A percentile compares a stretch with the other conserved stretches of the same genome.
These are phyloP conservation scores for Theropithecus gelada DNA, from an alignment of 2,113 vertebrate genomes.

Conservation along the genomic window DNA sequence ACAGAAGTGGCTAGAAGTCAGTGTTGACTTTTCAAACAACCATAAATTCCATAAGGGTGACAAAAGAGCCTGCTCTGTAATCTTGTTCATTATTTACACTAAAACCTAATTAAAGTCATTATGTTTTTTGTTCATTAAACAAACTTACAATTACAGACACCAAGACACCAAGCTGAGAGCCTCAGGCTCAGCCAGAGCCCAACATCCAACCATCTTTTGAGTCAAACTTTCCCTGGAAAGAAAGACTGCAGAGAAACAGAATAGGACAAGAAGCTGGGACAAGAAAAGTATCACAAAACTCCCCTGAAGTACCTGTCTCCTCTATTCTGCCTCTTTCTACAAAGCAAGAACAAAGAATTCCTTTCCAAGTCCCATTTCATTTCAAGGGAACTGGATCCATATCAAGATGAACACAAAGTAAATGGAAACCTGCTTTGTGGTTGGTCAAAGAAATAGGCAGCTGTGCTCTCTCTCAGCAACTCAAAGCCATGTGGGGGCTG, in stretches of 20 bases:
- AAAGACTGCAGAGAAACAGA: not conserved
- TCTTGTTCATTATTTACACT: conserved; percentile 80
- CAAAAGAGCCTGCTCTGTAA: conserved; percentile 73
- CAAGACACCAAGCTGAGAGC: not conserved
- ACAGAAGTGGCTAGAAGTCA: conserved; percentile 58
- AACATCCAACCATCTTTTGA: not conserved
- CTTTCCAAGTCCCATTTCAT: not conserved
- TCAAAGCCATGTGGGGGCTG: not conserved
- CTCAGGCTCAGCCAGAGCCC: not conserved
- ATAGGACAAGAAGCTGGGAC: not conserved
- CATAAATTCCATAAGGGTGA: conserved; percentile 73
- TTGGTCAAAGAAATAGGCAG: not conserved
- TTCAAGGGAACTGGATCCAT: not conserved
- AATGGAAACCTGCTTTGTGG: not conserved
- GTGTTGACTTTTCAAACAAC: conserved; percentile 79
- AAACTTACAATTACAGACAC: conserved; percentile 60
- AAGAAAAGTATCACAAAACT: not conserved
- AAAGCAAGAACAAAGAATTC: not conserved
- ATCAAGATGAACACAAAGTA: not conserved
- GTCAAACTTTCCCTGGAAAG: not conserved
- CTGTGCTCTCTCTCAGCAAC: not conserved
- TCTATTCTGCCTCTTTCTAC: not conserved
- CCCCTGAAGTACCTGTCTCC: not conserved
- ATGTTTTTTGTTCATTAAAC: conserved; percentile 77
- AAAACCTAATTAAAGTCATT: conserved; percentile 83